Evolutionary conservation across 2,113 vertebrate genomes (phyloP).

Genomic region (Leucopternis melanops): DNA sequence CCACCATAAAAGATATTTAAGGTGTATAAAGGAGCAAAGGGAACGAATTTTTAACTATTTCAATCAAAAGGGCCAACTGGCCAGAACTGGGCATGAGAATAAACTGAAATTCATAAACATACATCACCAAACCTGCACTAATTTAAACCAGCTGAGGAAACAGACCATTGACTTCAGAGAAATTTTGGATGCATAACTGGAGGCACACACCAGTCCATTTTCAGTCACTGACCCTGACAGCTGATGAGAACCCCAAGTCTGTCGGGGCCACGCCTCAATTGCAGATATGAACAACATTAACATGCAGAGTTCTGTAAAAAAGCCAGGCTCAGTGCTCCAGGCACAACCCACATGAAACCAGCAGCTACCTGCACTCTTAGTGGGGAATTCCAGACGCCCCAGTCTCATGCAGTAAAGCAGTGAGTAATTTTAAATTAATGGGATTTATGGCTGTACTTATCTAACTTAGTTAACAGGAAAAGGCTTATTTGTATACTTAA

Average conservation of each 20-base stretch:
- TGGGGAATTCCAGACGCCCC: not conserved
- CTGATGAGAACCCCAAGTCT: not conserved
- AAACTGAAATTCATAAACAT: not conserved
- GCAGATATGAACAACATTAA: not conserved
- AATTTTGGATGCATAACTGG: not conserved
- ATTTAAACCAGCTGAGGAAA: not conserved
- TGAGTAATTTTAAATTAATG: not conserved
- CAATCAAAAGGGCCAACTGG: not conserved
- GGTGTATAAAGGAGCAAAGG: not conserved
- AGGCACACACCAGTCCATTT: not conserved
- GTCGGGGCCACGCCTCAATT: not conserved
- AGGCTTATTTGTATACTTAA: not conserved
- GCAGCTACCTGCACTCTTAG: not conserved
- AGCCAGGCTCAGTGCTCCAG: not conserved
- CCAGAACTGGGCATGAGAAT: not conserved
- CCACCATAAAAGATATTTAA: not conserved
- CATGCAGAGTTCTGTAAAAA: not conserved
- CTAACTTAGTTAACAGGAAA: not conserved
- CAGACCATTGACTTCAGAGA: not conserved
- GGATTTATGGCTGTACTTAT: not conserved
- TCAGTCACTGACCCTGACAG: not conserved
- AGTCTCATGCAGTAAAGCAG: not conserved
- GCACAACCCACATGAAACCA: not conserved
- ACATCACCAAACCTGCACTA: not conserved
- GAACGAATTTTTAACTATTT: not conserved